Base-by-base conservation (phyloP, 1,140 invertebrate species). In the Drosophila gunungcola region DNA sequence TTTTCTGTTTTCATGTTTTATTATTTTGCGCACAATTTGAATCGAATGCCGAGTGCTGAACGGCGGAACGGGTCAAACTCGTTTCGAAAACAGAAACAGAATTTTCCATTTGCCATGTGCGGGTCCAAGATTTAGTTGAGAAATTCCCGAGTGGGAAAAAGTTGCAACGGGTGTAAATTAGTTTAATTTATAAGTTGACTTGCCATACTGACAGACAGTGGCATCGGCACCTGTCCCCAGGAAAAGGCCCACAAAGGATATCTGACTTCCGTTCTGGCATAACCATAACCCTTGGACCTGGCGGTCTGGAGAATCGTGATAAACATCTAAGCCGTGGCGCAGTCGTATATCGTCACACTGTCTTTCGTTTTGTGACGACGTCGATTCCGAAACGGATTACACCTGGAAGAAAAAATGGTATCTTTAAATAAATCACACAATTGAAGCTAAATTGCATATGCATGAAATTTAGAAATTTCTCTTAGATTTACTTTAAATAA, bases 51-150 rank as follows among this genome's bases (percentile, higher is more conserved):
- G 63, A 69, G 45, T 39, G 52, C 72, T 55, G 16, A 21, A 21
- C 16, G 60, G 70, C 43, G 63, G 75, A 88, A 88, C 84, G 84
- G 61, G 84, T 89, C 53, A 84, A 89, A 88, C 84, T 89, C 38
- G 84, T 88, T 88, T 88, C 62, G 45, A 60, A 77, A 89, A 89
- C 68, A 48, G 65, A 72, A 56, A 70, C 68, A 80, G 68, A 83
- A 83, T 86, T 86, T 86, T 86, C 83, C 75, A 78, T 84, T 58
- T 63, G 70, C 51, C 55, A 27, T 25, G 54, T 57, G 55, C 42
- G 25, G 21, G 46, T 42, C 70, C 70, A 81, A 88, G 74, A 73
- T 57, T 78, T 55, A 45, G 60, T 42, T 13, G 45, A 64, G 57
- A 57, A 74, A 74, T 74, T 69, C 72, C 63, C 29, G 5, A 32